Conservation (phyloP, 2,113 vertebrate species). For the Hoplias malabaricus region DNA sequence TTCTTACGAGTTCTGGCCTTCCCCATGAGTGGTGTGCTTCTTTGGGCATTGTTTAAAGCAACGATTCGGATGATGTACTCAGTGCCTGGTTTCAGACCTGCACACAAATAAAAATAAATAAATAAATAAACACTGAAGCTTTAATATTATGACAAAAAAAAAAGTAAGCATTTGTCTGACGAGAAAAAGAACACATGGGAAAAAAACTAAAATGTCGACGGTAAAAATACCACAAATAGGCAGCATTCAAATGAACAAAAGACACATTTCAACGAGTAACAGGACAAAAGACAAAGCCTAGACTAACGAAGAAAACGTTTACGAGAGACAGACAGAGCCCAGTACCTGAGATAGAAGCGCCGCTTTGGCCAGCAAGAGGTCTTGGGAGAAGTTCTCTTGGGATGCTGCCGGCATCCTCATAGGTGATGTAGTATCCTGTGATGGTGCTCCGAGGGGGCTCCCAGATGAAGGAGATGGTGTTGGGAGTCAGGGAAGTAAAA, state of each 20-base stretch:
- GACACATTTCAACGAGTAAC: background rate
- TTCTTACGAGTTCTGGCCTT: slow-evolving; percentile 91
- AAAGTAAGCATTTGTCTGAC: background rate
- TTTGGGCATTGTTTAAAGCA: slow-evolving; percentile 86
- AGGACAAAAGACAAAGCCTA: background rate
- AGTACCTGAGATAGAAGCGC: slow-evolving; percentile 83
- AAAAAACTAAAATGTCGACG: background rate
- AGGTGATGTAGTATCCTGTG: slow-evolving; percentile 91
- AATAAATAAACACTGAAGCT: background rate
- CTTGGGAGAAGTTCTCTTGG: slow-evolving; percentile 81
- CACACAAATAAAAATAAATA: background rate
- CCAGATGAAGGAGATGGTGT: slow-evolving; percentile 85
- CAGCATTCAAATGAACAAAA: background rate
- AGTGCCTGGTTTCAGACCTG: slow-evolving; percentile 86
- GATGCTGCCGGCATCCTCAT: slow-evolving; percentile 79
- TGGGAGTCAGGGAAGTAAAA: slow-evolving; percentile 87
- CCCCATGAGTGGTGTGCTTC: slow-evolving; percentile 86
- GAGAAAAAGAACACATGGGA: background rate
- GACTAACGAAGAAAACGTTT: background rate
- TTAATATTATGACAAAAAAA: background rate
- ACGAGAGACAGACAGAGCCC: background rate
- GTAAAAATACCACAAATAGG: background rate
- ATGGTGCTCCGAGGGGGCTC: slow-evolving; percentile 85
- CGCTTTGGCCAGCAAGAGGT: slow-evolving; percentile 77
- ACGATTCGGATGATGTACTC: slow-evolving; percentile 89